Percentiles rank a stretch among this genome's conserved stretches.
These are phyloP conservation scores for Endotricha flammealis DNA, from an alignment of 2,888 invertebrate species.

Conservation along the genomic window DNA sequence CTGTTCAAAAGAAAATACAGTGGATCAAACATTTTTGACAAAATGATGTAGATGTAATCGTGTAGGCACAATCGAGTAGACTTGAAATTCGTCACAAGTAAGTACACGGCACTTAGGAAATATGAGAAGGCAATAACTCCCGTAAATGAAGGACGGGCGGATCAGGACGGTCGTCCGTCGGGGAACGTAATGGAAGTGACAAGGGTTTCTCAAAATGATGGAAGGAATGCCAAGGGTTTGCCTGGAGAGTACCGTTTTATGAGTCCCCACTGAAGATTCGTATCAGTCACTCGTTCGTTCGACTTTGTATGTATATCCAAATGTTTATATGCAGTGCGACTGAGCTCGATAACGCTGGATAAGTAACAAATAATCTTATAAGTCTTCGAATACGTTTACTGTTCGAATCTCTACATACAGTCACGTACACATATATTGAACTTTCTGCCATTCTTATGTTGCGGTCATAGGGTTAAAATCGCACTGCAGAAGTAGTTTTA, in stretches of 20 bases:
- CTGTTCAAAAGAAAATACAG: too few relatives aligned
- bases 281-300: constrained; percentile 48
- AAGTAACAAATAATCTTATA: constrained; percentile 3
- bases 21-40: too few relatives aligned
- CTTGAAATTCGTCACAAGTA: constrained; percentile 42
- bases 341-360: constrained; percentile 1
- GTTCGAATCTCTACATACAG: too few relatives aligned
- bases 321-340: constrained; percentile 23
- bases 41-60: constrained; percentile 1
- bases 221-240: constrained; percentile 62
- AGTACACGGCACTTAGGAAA: constrained; percentile 58
- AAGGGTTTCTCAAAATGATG: constrained; percentile 71
- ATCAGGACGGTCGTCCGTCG: constrained; percentile 51
- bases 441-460: too few relatives aligned
- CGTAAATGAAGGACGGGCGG: constrained; percentile 64
- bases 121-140: constrained; percentile 65
- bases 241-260: constrained; percentile 58
- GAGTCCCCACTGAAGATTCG: constrained; percentile 47
- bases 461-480: too few relatives aligned
- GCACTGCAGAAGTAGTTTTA: too few relatives aligned
- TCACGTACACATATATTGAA: too few relatives aligned
- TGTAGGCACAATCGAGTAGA: constrained; percentile 26
- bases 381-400: too few relatives aligned
- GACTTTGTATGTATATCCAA: constrained; percentile 28
- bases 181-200: constrained; percentile 70